Base-by-base conservation (phyloP, 2,888 invertebrate genomes). In the Koerneria pararmatus region DNA sequence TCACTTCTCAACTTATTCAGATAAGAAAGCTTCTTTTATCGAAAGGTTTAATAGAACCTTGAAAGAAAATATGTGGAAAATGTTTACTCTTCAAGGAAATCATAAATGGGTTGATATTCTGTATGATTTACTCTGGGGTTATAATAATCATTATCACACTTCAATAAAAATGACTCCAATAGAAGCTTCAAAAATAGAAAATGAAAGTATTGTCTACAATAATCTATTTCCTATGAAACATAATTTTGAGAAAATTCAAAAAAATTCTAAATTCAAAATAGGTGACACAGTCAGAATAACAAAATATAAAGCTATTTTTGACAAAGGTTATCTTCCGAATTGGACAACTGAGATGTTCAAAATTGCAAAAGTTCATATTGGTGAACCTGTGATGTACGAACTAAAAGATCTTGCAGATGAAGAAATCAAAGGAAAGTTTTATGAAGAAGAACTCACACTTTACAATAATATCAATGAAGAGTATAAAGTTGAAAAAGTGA, bases 1-100 rank as follows among this genome's bases (percentile, higher is more conserved):
- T 66, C 64, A 68, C 24, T 68, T 68, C 27, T 68, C 68, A 57
- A 71, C 73, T 60, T 66, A 67, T 67, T 69, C 69, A 24, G 73
- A 73, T 62, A 74, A 71, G 24, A 74, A 74, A 54, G 71, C 74
- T 63, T 71, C 67, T 1, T 73, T 74, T 3, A 46, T 68, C 11
- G 74, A 74, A 66, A 67, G 71, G 57, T 73, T 73, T 37, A 74
- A 73, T 71, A 59, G 73, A 67, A 73, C 70, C 48, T 37, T 74
- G 3, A 69, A 74, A 71, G 73, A 73, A 35, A 71, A 71, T 53
- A 71, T 71, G 65, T 66, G 67, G 67, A 72, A 71, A 66, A 69
- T 73, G 37, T 74, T 74, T 54, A 74, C 74, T 41, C 51, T 65
- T 67, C 66, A 71, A 67, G 69, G 58, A 29, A 72, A 74, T 68